phyloP scores from a whole-genome alignment of 1,140 invertebrate species.

The Phenacoccus solenopsis region DNA sequence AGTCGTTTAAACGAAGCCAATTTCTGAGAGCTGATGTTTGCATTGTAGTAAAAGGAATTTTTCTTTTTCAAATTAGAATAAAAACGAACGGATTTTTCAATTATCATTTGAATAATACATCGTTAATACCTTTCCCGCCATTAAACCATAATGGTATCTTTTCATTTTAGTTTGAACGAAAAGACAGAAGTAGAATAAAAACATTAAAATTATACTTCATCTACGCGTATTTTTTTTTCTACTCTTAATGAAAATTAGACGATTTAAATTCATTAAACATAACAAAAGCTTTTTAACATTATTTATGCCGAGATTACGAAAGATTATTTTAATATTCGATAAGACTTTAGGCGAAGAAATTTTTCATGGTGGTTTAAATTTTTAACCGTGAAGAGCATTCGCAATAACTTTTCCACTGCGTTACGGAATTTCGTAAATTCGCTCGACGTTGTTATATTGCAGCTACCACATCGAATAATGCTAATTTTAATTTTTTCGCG shows the following conservation, averaged over 20 bases:
- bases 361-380: background rate
- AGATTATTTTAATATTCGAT: background rate
- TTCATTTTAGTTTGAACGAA: background rate
- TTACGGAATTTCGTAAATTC: too few species aligned
- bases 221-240: background rate
- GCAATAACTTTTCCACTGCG: too few species aligned
- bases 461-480: too few species aligned
- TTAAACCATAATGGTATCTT: background rate
- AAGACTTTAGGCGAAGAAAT: background rate
- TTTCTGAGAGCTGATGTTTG: background rate
- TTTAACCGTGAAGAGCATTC: background rate
- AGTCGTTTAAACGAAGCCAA: background rate
- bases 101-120: constrained; percentile 3
- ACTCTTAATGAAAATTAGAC: background rate
- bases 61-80: background rate
- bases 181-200: background rate
- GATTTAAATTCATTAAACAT: background rate
- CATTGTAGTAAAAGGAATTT: background rate
- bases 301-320: background rate
- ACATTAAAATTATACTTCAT: background rate
- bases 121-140: background rate
- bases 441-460: too few species aligned
- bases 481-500: too few species aligned
- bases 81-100: background rate
- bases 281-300: background rate